Evolutionary conservation across 2,113 vertebrate genomes (phyloP).

Genomic region (Ictidomys tridecemlineatus): DNA sequence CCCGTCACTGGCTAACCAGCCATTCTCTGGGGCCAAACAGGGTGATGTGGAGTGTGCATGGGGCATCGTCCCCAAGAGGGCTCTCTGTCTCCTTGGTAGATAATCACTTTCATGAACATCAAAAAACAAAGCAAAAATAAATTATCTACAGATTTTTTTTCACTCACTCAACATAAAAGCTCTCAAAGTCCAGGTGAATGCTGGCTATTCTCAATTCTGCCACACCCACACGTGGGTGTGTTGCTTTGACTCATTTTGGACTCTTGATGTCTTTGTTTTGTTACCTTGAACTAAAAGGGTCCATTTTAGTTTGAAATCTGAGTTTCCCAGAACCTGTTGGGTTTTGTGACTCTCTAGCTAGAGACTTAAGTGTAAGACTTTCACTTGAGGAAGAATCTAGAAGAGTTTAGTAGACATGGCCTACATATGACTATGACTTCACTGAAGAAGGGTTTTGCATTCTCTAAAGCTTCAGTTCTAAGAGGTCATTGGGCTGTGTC

Average conservation of each 20-base stretch:
- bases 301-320: background rate
- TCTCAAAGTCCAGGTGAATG: background rate
- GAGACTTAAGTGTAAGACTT: background rate
- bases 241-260: background rate
- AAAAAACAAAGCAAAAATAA: conserved; percentile 6
- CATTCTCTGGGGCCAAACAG: too few relatives aligned
- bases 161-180: background rate
- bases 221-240: background rate
- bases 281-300: background rate
- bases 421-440: background rate
- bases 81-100: too few relatives aligned
- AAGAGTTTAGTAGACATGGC: background rate
- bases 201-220: background rate
- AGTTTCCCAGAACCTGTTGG: background rate
- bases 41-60: too few relatives aligned
- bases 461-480: background rate
- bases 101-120: background rate
- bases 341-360: background rate
- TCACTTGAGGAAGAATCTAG: background rate
- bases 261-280: background rate
- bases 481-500: background rate
- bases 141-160: background rate
- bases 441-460: background rate
- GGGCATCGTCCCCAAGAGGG: too few relatives aligned
- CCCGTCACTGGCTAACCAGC: too few relatives aligned